Evolutionary conservation across 2,113 vertebrate genomes (phyloP).

Genomic region (Labeo catla): DNA sequence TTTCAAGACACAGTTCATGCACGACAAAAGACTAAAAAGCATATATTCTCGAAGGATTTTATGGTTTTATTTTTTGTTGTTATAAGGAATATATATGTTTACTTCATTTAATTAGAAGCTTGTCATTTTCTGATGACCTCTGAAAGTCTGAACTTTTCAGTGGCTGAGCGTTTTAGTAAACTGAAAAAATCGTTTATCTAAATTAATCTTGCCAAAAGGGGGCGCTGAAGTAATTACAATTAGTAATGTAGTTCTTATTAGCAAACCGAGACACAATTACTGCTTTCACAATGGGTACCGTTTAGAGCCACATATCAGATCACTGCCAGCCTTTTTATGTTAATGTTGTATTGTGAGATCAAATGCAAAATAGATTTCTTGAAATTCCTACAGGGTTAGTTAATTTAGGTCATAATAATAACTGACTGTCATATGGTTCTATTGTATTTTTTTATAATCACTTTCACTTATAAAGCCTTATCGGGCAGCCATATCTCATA

Average conservation of each 20-base stretch:
- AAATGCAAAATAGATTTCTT: neutral
- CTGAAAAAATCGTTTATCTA: neutral
- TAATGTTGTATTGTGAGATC: neutral
- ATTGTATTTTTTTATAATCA: neutral
- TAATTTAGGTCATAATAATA: neutral
- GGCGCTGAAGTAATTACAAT: neutral
- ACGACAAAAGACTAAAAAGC: neutral
- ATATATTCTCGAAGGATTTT: neutral
- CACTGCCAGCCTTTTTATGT: neutral
- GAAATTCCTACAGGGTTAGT: neutral
- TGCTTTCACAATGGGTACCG: neutral
- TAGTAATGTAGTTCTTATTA: neutral
- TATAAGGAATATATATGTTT: too few species aligned
- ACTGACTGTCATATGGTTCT: neutral
- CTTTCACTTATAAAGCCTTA: neutral
- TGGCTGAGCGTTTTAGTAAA: neutral
- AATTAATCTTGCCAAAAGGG: neutral
- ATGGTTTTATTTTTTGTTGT: too few species aligned
- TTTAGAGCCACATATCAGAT: neutral
- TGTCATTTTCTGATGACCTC: neutral
- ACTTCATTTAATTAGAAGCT: neutral
- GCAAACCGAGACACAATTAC: too few species aligned
- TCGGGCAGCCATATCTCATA: constrained; percentile 5
- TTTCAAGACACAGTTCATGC: neutral
- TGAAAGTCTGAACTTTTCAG: neutral